Conservation (phyloP, 1,140 invertebrate species). For the Orius insidiosus region DNA sequence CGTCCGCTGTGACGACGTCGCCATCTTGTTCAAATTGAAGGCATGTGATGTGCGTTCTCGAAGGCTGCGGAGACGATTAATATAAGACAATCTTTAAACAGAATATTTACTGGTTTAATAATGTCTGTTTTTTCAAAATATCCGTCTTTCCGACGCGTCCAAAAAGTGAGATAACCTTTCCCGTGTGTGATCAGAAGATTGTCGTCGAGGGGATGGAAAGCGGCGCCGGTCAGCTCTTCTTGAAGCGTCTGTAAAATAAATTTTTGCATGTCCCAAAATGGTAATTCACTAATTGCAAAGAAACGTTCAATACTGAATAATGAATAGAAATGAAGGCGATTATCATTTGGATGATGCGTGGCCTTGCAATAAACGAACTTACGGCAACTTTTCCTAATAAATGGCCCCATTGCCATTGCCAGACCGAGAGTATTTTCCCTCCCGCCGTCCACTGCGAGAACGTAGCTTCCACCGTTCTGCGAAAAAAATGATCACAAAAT, state of each 20-base stretch:
- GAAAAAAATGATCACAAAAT: conserved; percentile 16
- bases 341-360: not conserved
- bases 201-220: conserved; percentile 84
- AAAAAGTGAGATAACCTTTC: conserved; percentile 81
- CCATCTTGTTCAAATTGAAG: conserved; percentile 86
- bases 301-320: too few species aligned
- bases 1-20: conserved; percentile 84
- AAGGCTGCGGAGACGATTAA: conserved; percentile 35
- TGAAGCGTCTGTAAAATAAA: conserved; percentile 50
- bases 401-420: conserved; percentile 82
- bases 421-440: conserved; percentile 68
- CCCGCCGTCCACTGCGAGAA: conserved; percentile 66
- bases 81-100: conserved; percentile 1
- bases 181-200: conserved; percentile 86
- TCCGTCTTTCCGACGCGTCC: conserved; percentile 74
- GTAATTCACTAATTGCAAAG: too few species aligned
- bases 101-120: conserved; percentile 49
- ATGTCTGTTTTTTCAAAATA: conserved; percentile 77
- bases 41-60: conserved; percentile 60
- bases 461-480: conserved; percentile 77
- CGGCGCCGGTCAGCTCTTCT: conserved; percentile 74
- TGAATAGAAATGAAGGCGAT: too few species aligned
- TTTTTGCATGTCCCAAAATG: too few species aligned
- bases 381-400: conserved; percentile 74
- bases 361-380: conserved; percentile 26